Evolutionary conservation across 2,113 vertebrate genomes (phyloP).

Genomic region (Phyllopteryx taeniolatus): DNA sequence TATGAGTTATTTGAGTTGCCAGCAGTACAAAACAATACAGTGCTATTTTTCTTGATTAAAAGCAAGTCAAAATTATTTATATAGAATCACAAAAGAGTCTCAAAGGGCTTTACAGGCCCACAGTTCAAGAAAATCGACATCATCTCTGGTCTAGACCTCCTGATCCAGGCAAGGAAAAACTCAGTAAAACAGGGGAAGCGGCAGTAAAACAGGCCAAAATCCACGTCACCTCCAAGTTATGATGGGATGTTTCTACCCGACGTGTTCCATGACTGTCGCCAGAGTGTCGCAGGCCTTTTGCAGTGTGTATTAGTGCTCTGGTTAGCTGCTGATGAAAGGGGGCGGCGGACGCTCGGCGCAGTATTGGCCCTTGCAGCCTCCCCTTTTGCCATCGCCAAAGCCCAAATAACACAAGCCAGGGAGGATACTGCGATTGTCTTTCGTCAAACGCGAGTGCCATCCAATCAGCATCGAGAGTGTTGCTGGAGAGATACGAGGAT

Average conservation of each 20-base stretch:
- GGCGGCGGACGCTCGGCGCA: not conserved
- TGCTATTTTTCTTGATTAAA: no score
- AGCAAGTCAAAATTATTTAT: no score
- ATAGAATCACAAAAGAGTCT: no score
- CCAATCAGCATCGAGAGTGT: constrained; percentile 43
- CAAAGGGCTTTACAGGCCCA: no score
- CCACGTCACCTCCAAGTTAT: not conserved
- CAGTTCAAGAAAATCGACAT: no score
- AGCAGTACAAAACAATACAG: no score
- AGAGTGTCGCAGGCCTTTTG: not conserved
- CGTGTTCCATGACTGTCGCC: no score
- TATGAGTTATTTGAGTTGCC: no score
- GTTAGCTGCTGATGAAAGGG: not conserved
- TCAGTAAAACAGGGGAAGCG: no score
- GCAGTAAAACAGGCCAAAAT: no score
- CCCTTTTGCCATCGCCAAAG: not conserved
- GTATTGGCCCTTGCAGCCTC: not conserved
- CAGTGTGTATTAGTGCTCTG: not conserved
- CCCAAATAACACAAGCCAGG: constrained; percentile 9
- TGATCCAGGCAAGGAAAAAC: no score
- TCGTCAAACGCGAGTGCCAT: constrained; percentile 59
- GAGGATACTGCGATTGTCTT: constrained; percentile 28
- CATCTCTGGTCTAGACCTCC: no score
- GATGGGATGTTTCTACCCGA: not conserved
- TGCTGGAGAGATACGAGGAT: constrained; percentile 41